Evolutionary conservation across 2,888 invertebrate species (phyloP).

Genomic region (Ennomos erosarius): DNA sequence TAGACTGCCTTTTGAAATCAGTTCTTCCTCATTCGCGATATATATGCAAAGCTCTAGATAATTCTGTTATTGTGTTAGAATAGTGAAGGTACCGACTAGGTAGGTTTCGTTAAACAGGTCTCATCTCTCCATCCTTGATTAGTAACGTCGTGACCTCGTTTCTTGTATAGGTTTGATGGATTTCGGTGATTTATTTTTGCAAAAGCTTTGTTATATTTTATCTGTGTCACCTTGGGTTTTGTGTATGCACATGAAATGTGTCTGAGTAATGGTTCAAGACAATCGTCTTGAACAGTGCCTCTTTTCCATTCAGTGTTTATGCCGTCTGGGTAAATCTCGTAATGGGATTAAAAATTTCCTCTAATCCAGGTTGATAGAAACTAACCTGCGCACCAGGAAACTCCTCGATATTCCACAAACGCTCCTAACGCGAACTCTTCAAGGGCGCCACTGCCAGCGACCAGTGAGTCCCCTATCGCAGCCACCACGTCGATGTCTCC

Average conservation of each 20-base stretch:
- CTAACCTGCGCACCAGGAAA: slow-evolving; percentile 90
- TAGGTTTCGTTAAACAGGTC: background rate
- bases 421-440: slow-evolving; percentile 90
- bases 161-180: background rate
- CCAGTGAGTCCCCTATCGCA: slow-evolving; percentile 89
- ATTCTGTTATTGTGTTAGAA: background rate
- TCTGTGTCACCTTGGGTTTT: background rate
- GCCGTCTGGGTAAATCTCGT: too few relatives aligned
- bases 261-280: too few relatives aligned
- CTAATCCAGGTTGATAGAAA: background rate
- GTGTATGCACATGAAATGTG: too few relatives aligned
- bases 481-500: slow-evolving; percentile 89
- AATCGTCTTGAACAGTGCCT: too few relatives aligned
- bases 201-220: slow-evolving; percentile 8
- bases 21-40: slow-evolving; percentile 24
- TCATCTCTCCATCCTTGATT: background rate
- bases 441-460: slow-evolving; percentile 90
- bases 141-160: background rate
- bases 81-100: too few relatives aligned
- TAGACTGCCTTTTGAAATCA: slow-evolving; percentile 25
- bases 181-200: slow-evolving; percentile 9
- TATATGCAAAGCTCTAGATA: slow-evolving; percentile 14
- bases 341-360: too few relatives aligned
- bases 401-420: slow-evolving; percentile 89
- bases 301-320: too few relatives aligned